These are phyloP conservation scores for Leuctra nigra DNA, from an alignment of 2,888 invertebrate genomes.

Conservation along the genomic window DNA sequence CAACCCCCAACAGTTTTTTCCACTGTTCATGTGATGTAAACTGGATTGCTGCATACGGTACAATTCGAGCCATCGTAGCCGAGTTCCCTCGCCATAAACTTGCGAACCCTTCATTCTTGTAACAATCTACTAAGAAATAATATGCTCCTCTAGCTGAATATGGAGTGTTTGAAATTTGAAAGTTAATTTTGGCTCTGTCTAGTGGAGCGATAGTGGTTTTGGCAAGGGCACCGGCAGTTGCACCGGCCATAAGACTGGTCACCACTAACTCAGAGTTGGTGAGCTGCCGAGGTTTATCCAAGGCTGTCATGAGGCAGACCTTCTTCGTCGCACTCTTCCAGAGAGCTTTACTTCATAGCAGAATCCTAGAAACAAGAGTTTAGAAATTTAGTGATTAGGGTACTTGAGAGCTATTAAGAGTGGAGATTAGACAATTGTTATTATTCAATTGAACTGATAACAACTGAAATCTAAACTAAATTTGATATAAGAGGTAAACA, in stretches of 20 bases:
- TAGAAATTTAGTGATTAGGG: too few species aligned
- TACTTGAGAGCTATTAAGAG: too few species aligned
- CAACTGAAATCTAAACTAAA: too few species aligned
- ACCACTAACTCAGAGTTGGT: constrained; percentile 56
- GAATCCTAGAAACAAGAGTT: too few species aligned
- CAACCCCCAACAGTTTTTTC: constrained; percentile 73
- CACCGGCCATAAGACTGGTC: constrained; percentile 85
- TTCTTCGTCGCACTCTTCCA: too few species aligned
- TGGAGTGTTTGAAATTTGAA: constrained; percentile 56
- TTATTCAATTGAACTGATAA: too few species aligned
- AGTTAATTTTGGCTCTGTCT: constrained; percentile 97
- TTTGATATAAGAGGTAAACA: too few species aligned
- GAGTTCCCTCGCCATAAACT: constrained; percentile 97
- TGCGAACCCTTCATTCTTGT: constrained; percentile 67
- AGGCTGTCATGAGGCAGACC: constrained; percentile 1
- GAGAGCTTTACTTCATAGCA: too few species aligned
- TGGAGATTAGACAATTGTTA: too few species aligned
- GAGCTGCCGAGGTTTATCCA: constrained; percentile 30
- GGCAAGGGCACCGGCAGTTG: constrained; percentile 88
- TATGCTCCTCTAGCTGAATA: constrained; percentile 68
- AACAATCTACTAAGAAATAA: constrained; percentile 59
- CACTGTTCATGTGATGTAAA: constrained; percentile 98
- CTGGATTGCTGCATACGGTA: constrained; percentile 97
- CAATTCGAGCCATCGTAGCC: constrained; percentile 94
- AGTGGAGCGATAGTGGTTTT: constrained; percentile 96